phyloP scores from a whole-genome alignment of 1,140 invertebrate genomes.

The Stegodyphus mimosarum region DNA sequence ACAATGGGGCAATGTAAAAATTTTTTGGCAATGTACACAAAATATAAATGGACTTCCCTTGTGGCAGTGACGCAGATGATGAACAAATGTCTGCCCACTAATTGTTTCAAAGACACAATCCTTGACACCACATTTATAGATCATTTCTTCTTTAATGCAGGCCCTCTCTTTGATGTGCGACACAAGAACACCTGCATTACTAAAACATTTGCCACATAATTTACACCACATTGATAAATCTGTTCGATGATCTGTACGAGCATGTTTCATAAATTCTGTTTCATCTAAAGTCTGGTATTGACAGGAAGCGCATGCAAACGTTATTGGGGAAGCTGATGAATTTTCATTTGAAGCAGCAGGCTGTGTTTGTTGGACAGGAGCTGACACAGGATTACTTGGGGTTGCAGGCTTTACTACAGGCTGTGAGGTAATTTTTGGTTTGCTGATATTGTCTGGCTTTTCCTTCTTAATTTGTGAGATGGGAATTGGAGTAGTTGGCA shows the following conservation, averaged over 20 bases:
- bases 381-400: neutral
- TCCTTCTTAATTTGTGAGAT: conserved; percentile 23
- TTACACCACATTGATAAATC: conserved; percentile 59
- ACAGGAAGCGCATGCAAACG: conserved; percentile 40
- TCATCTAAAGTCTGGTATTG: conserved; percentile 34
- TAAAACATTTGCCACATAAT: conserved; percentile 46
- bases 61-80: conserved; percentile 54
- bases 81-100: conserved; percentile 52
- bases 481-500: neutral
- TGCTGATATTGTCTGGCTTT: neutral
- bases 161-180: conserved; percentile 33
- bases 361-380: no score
- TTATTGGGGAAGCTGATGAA: neutral
- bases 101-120: conserved; percentile 44
- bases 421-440: neutral
- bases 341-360: neutral
- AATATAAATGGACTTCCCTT: conserved; percentile 56
- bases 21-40: conserved; percentile 56
- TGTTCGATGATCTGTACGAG: conserved; percentile 42
- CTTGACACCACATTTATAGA: conserved; percentile 50
- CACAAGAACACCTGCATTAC: conserved; percentile 51
- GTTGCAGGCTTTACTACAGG: neutral
- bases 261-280: conserved; percentile 53
- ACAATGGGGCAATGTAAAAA: conserved; percentile 54
- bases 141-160: conserved; percentile 45